Percentiles rank a stretch among this genome's conserved stretches.
Evolutionary conservation across 2,888 invertebrate genomes (phyloP).

Genomic region (Patella pellucida): DNA sequence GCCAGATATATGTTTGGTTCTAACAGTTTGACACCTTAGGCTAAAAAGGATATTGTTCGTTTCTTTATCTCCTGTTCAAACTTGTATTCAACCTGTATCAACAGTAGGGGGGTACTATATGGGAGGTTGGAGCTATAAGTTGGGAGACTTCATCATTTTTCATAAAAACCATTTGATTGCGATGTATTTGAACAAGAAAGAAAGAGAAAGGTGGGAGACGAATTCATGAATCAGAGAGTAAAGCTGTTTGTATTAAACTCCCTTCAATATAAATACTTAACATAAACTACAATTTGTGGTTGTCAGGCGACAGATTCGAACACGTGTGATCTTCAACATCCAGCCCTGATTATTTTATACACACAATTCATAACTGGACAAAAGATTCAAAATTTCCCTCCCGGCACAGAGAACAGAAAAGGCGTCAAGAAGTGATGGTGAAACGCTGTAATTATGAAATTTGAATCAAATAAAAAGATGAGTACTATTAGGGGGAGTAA

Average conservation of each 20-base stretch:
- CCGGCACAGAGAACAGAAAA: neutral
- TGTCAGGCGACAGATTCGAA: neutral
- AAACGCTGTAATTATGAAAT: constrained; percentile 11
- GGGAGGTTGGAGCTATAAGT: neutral
- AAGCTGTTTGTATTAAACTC: neutral
- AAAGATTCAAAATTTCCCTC: neutral
- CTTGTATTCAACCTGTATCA: neutral
- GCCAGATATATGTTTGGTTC: neutral
- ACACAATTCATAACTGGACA: neutral
- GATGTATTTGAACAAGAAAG: neutral
- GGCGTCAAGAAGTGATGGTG: constrained; percentile 8
- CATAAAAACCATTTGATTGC: neutral
- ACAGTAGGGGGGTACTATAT: neutral
- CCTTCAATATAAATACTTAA: constrained; percentile 4
- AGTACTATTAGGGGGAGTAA: neutral
- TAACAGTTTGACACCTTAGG: neutral
- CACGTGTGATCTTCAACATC: neutral
- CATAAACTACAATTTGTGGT: constrained; percentile 9
- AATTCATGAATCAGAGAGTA: neutral
- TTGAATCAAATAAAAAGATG: neutral
- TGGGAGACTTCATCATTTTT: neutral
- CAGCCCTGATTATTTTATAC: neutral
- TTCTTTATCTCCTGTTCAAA: neutral
- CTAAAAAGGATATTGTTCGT: neutral
- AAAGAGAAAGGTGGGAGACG: neutral